These are phyloP conservation scores for Anolis sagrei DNA, from an alignment of 2,113 vertebrate genomes.

Conservation along the genomic window DNA sequence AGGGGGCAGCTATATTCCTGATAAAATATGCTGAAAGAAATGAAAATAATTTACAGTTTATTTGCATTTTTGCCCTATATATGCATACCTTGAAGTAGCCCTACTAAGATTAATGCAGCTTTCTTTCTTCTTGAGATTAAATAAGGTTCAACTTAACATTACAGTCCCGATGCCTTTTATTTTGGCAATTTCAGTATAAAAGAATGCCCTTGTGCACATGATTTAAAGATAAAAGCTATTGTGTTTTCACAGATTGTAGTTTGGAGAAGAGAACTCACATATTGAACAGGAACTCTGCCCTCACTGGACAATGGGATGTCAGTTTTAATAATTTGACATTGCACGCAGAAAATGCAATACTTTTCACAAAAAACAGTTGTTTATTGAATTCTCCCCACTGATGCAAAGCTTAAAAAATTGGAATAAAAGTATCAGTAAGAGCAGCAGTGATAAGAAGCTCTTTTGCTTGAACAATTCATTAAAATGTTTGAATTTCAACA, in stretches of 20 bases:
- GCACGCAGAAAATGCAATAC: conserved; percentile 58
- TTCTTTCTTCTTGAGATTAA: neutral
- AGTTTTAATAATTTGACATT: conserved; percentile 70
- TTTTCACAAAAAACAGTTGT: conserved; percentile 66
- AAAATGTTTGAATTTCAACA: conserved; percentile 47
- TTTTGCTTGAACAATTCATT: conserved; percentile 28
- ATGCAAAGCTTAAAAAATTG: conserved; percentile 54
- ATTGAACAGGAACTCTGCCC: conserved; percentile 44
- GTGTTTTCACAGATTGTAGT: conserved; percentile 34
- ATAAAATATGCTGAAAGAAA: neutral
- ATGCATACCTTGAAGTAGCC: neutral
- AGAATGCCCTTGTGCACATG: neutral
- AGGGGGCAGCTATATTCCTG: neutral
- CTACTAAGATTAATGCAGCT: neutral
- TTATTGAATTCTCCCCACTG: conserved; percentile 66
- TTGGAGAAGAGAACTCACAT: conserved; percentile 33
- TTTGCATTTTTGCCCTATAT: neutral
- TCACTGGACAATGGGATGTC: conserved; percentile 65
- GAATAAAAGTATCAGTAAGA: conserved; percentile 48
- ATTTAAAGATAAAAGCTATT: neutral
- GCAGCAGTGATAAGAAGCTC: conserved; percentile 47
- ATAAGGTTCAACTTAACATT: neutral
- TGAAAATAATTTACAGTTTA: neutral
- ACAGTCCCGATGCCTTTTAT: neutral
- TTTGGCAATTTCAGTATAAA: neutral